Evolutionary conservation across 2,888 invertebrate species (phyloP).

Genomic region (Galeruca laticollis): DNA sequence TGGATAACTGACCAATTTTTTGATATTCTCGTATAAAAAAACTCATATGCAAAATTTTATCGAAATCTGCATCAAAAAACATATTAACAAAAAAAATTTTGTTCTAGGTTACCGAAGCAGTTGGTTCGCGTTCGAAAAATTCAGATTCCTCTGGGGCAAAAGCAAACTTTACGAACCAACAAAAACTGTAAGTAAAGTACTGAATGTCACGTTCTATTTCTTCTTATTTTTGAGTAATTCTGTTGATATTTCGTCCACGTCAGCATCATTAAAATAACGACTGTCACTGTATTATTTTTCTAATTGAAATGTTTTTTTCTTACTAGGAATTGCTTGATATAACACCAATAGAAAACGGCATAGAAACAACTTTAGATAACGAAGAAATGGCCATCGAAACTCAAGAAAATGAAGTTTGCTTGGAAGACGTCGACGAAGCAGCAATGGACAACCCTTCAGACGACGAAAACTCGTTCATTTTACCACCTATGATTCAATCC

Average conservation of each 20-base stretch:
- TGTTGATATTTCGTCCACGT: too few species aligned
- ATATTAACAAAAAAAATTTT: too few species aligned
- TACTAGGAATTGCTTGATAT: not conserved
- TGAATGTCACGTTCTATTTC: too few species aligned
- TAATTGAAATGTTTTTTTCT: not conserved
- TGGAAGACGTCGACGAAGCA: not conserved
- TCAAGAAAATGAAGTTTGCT: not conserved
- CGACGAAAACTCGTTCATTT: not conserved
- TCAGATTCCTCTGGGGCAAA: not conserved
- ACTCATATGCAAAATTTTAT: too few species aligned
- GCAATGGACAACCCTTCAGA: not conserved
- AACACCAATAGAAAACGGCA: not conserved
- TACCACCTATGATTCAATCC: not conserved
- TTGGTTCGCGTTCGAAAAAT: conserved; percentile 4
- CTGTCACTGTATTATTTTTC: not conserved
- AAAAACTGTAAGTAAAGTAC: not conserved
- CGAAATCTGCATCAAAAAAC: too few species aligned
- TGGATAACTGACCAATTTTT: too few species aligned
- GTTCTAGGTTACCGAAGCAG: not conserved
- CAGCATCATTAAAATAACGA: too few species aligned
- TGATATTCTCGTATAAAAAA: too few species aligned
- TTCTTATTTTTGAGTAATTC: too few species aligned
- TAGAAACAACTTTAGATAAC: not conserved
- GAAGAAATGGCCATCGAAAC: not conserved
- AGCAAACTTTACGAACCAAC: conserved; percentile 1